These are phyloP conservation scores for Neodiprion lecontei DNA, from an alignment of 1,140 invertebrate species.

Conservation along the genomic window DNA sequence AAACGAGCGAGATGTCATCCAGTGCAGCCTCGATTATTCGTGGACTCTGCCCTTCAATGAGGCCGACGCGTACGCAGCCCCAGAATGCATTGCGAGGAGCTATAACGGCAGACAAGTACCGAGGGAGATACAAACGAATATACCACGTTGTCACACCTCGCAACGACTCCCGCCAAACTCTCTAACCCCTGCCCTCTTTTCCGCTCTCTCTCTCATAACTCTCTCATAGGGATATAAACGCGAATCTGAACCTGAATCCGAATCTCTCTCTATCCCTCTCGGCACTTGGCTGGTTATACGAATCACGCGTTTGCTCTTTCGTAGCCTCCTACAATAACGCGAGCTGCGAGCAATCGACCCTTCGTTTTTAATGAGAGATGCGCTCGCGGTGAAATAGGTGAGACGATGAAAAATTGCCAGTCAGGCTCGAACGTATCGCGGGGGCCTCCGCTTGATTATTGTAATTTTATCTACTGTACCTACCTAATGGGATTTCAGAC, in stretches of 20 bases:
- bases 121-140: conserved; percentile 5
- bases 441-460: too few relatives aligned
- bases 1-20: not conserved
- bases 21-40: conserved; percentile 2
- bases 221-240: too few relatives aligned
- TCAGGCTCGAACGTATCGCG: not conserved
- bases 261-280: not conserved
- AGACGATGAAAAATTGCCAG: not conserved
- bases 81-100: not conserved
- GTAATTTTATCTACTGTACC: too few relatives aligned
- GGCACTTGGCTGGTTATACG: not conserved
- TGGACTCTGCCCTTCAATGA: conserved; percentile 1
- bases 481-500: too few relatives aligned
- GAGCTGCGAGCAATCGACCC: not conserved
- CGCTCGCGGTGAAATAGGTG: not conserved
- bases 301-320: not conserved
- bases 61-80: not conserved
- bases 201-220: not conserved
- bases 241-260: too few relatives aligned
- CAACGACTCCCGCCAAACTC: not conserved
- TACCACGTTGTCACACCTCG: not conserved
- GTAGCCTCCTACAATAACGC: not conserved
- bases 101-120: not conserved
- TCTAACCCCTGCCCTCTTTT: not conserved
- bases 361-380: conserved; percentile 6